Evolutionary conservation across 2,888 invertebrate species (phyloP).

Genomic region (Flexamia atlantica): DNA sequence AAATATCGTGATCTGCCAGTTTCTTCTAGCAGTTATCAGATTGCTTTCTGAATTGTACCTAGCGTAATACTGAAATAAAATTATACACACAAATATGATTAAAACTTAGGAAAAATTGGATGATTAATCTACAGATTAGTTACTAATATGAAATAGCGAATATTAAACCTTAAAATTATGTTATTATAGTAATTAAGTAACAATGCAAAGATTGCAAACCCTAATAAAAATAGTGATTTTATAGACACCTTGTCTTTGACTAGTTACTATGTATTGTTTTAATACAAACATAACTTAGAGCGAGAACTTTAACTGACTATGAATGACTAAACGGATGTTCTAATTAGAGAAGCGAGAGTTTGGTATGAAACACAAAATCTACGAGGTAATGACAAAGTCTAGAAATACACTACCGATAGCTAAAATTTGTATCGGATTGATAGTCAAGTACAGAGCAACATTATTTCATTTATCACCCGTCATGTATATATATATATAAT

Average conservation of each 20-base stretch:
- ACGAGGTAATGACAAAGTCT: neutral
- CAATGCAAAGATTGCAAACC: neutral
- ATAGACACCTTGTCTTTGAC: conserved; percentile 51
- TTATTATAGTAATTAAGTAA: conserved; percentile 40
- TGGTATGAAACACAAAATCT: neutral
- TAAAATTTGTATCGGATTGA: neutral
- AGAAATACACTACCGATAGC: neutral
- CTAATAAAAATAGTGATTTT: conserved; percentile 23
- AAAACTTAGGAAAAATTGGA: neutral
- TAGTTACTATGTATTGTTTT: conserved; percentile 31
- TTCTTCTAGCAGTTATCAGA: no score
- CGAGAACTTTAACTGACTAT: neutral
- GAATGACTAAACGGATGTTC: neutral
- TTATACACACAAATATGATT: neutral
- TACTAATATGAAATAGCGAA: neutral
- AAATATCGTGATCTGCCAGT: no score
- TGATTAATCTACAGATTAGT: neutral
- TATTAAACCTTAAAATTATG: conserved; percentile 10
- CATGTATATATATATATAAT: no score
- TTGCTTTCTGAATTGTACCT: no score
- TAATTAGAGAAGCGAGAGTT: neutral
- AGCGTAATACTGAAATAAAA: no score
- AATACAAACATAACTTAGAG: conserved; percentile 35
- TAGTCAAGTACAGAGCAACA: neutral
- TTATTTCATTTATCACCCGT: no score